These are phyloP conservation scores for Cryptoblepharus egeriae DNA, from an alignment of 2,797 vertebrate genomes.

Conservation along the genomic window DNA sequence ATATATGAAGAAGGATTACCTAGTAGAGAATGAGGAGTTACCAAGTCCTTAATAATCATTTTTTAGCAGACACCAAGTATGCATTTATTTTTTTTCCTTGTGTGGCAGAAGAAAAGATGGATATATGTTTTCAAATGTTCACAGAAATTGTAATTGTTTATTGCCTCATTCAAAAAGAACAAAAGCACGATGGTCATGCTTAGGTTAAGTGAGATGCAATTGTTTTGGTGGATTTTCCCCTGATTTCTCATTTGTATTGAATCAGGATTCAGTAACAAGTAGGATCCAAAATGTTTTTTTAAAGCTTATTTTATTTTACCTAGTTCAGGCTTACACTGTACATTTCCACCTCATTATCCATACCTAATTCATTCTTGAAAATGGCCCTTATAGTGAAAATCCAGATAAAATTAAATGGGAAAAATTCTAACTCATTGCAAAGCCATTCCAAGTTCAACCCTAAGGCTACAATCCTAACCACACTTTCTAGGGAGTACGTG, in stretches of 20 bases:
- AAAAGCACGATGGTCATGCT: slow-evolving; percentile 50
- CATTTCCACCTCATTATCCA: no score
- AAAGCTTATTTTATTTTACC: no score
- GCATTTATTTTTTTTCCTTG: slow-evolving; percentile 50
- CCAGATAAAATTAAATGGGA: no score
- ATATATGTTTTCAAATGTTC: slow-evolving; percentile 55
- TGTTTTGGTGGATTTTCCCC: slow-evolving; percentile 41
- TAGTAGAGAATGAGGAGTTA: slow-evolving; percentile 92
- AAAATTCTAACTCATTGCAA: no score
- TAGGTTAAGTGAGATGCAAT: slow-evolving; percentile 22
- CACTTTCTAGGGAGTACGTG: no score
- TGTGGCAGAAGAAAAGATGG: slow-evolving; percentile 46
- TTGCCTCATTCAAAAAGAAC: slow-evolving; percentile 60
- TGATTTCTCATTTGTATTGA: background rate
- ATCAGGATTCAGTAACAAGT: slow-evolving; percentile 44
- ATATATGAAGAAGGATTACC: slow-evolving; percentile 89
- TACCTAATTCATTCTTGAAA: no score
- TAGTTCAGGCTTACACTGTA: no score
- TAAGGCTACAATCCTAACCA: no score
- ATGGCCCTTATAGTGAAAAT: no score
- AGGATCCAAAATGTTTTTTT: background rate
- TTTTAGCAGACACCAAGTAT: slow-evolving; percentile 43
- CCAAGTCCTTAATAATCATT: slow-evolving; percentile 84
- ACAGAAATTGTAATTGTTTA: slow-evolving; percentile 57
- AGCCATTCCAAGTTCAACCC: no score